These are phyloP conservation scores for Epiblema foenella DNA, from an alignment of 2,888 invertebrate genomes.

Conservation along the genomic window DNA sequence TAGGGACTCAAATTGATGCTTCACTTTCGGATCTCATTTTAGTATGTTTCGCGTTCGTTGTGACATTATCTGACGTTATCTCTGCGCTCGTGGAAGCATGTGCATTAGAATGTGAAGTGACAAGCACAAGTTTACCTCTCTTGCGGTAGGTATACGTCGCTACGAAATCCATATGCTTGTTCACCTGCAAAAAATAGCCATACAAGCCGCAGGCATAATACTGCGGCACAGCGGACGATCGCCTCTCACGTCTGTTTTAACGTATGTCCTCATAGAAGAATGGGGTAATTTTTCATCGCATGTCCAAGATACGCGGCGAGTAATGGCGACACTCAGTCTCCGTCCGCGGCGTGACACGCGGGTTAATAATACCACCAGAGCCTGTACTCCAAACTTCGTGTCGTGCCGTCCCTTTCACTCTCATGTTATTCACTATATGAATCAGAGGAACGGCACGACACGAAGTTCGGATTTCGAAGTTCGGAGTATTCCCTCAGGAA, in stretches of 20 bases:
- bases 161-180: too few species aligned
- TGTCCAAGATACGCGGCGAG: conserved; percentile 24
- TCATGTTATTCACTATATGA: too few species aligned
- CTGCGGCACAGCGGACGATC: background rate
- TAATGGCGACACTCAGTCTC: conserved; percentile 35
- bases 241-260: background rate
- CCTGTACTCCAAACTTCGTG: too few species aligned
- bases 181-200: too few species aligned
- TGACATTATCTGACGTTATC: too few species aligned
- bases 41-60: background rate
- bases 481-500: too few species aligned
- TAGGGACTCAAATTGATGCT: background rate
- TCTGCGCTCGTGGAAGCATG: too few species aligned
- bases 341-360: conserved; percentile 33
- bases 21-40: background rate
- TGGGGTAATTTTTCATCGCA: conserved; percentile 32
- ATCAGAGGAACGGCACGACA: too few species aligned
- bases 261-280: conserved; percentile 23
- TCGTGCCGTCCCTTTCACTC: too few species aligned
- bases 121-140: background rate
- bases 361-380: conserved; percentile 19
- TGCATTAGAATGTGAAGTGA: too few species aligned
- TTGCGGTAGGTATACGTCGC: too few species aligned
- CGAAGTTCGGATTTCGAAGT: too few species aligned
- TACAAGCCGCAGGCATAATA: background rate